Percentiles rank a stretch among this genome's conserved stretches.
phyloP scores from a whole-genome alignment of 2,888 invertebrate genomes.

The Leptarthrus brevirostris region DNA sequence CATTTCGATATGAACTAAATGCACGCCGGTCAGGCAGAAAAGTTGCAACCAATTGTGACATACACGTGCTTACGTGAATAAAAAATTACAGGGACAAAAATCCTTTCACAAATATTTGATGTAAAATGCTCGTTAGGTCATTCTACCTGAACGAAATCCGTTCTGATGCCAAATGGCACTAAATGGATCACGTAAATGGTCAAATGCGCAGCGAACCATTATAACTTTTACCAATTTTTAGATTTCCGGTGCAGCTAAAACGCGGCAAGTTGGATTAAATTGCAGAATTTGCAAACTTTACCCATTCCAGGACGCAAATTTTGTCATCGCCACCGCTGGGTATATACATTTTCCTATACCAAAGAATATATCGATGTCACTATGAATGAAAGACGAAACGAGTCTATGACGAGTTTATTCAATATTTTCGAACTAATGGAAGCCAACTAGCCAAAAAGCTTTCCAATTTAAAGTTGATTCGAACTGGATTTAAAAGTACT shows the following conservation, averaged over 20 bases:
- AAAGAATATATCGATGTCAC: too few species aligned
- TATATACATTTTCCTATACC: background rate
- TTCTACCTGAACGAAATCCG: constrained; percentile 18
- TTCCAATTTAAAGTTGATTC: too few species aligned
- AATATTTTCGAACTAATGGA: too few species aligned
- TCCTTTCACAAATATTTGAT: constrained; percentile 39
- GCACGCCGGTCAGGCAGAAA: constrained; percentile 14
- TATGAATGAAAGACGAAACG: too few species aligned
- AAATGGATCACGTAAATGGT: constrained; percentile 41
- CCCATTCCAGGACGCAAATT: background rate
- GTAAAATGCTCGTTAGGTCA: constrained; percentile 37
- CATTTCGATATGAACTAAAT: background rate
- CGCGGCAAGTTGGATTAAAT: constrained; percentile 13
- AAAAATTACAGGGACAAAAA: background rate
- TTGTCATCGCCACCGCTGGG: constrained; percentile 13
- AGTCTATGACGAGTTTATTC: too few species aligned
- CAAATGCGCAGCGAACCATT: constrained; percentile 35
- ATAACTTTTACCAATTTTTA: constrained; percentile 26
- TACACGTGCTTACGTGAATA: background rate
- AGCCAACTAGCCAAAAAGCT: too few species aligned
- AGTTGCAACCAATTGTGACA: constrained; percentile 15
- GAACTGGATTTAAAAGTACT: too few species aligned
- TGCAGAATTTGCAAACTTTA: constrained; percentile 1
- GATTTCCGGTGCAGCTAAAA: background rate
- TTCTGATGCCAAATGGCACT: constrained; percentile 14